These are phyloP conservation scores for Trachelus tabidus DNA, from an alignment of 2,888 invertebrate genomes.

Conservation along the genomic window DNA sequence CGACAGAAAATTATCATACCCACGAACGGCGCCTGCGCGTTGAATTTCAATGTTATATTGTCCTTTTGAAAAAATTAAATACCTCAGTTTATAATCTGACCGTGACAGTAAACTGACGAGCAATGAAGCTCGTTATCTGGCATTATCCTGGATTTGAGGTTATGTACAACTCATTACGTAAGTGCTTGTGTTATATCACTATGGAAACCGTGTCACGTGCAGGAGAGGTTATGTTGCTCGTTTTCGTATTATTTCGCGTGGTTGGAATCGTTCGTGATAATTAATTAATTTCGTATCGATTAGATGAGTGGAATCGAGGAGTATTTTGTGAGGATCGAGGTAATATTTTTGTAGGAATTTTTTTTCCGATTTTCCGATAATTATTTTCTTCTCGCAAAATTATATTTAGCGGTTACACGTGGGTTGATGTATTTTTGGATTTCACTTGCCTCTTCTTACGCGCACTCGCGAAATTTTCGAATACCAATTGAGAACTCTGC, in stretches of 20 bases:
- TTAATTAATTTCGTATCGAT: not conserved
- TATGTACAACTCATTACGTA: not conserved
- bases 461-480: not conserved
- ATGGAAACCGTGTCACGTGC: not conserved
- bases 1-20: not conserved
- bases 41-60: not conserved
- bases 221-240: not conserved
- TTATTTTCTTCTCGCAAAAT: not conserved
- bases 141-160: not conserved
- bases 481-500: not conserved
- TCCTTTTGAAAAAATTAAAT: not conserved
- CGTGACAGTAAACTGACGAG: not conserved
- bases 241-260: not conserved
- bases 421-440: not conserved
- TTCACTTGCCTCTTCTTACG: not conserved
- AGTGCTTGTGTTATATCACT: not conserved
- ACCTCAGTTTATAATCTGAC: not conserved
- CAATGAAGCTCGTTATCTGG: not conserved
- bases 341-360: not conserved
- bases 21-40: not conserved
- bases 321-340: not conserved
- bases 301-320: not conserved
- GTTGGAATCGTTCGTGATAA: not conserved
- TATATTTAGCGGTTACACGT: not conserved
- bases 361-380: not conserved